A percentile compares a stretch with the other conserved stretches of the same genome.
Evolutionary conservation across 30 jellyfish, hydroid and myxozoan genomes (phyloP).

Genomic region (Pelagia noctiluca): DNA sequence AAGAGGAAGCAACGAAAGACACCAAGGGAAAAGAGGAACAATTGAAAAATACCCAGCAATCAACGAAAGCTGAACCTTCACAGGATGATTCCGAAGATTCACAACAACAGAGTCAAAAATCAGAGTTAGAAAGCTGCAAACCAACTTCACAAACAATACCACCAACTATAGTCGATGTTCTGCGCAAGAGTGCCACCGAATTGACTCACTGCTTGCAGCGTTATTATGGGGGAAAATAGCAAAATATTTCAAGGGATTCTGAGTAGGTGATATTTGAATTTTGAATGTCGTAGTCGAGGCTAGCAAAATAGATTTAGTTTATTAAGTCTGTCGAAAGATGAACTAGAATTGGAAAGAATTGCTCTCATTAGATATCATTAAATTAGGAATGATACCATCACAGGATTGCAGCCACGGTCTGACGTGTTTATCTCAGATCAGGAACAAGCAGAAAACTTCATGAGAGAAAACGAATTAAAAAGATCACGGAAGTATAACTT

Average conservation of each 20-base stretch:
- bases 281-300: not conserved
- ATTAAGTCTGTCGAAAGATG: too few species aligned
- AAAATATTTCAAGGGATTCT: not conserved
- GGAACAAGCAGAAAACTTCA: too few species aligned
- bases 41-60: not conserved
- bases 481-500: too few species aligned
- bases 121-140: not conserved
- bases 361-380: too few species aligned
- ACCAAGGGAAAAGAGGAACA: not conserved
- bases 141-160: slow-evolving; percentile 19
- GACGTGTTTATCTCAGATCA: too few species aligned
- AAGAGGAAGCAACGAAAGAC: not conserved
- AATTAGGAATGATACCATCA: too few species aligned
- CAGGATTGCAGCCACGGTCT: too few species aligned
- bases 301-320: too few species aligned
- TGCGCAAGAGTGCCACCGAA: slow-evolving; percentile 46
- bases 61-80: slow-evolving; percentile 31
- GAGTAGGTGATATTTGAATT: not conserved
- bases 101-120: slow-evolving; percentile 39
- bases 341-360: too few species aligned
- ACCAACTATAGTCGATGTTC: slow-evolving; percentile 39
- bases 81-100: slow-evolving; percentile 25
- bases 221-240: slow-evolving; percentile 32
- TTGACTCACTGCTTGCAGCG: slow-evolving; percentile 48
- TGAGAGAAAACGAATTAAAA: too few species aligned